Percentiles rank a stretch among this genome's conserved stretches.
These are phyloP conservation scores for Falco novaeseelandiae DNA, from an alignment of 2,797 vertebrate species.

Conservation along the genomic window DNA sequence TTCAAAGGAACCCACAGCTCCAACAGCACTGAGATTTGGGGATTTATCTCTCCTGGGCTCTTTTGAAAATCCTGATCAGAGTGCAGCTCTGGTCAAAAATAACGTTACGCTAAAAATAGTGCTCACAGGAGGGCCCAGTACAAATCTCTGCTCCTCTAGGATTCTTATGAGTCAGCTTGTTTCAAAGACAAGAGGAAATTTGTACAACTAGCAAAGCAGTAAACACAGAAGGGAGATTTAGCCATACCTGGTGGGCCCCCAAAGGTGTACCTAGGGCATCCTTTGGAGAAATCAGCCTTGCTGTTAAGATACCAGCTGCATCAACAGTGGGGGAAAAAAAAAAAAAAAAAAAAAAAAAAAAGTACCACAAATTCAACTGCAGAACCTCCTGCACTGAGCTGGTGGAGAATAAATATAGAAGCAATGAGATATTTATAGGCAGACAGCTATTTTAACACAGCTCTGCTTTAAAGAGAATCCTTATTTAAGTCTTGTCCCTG, in stretches of 20 bases:
- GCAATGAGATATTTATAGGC: slow-evolving; percentile 52
- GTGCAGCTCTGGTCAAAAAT: neutral
- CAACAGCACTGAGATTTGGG: neutral
- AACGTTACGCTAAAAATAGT: slow-evolving; percentile 42
- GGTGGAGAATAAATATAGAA: slow-evolving; percentile 41
- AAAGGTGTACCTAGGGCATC: neutral
- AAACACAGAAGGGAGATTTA: neutral
- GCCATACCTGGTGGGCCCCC: neutral
- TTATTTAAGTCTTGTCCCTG: slow-evolving; percentile 50
- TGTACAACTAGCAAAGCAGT: neutral
- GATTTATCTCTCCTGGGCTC: slow-evolving; percentile 41
- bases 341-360: fast-evolving
- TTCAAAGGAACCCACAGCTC: slow-evolving; percentile 32
- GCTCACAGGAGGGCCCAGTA: neutral
- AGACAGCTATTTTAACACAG: slow-evolving; percentile 48
- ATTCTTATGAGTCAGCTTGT: slow-evolving; percentile 1
- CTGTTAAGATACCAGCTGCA: neutral
- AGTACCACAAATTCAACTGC: neutral
- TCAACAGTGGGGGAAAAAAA: neutral
- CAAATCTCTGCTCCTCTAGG: neutral
- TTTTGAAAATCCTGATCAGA: slow-evolving; percentile 55
- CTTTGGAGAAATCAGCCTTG: neutral
- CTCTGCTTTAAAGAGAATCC: slow-evolving; percentile 51
- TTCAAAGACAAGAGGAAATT: slow-evolving; percentile 34
- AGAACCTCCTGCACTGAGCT: neutral